Evolutionary conservation across 2,797 vertebrate species (phyloP).

Genomic region (Podarcis lilfordi): DNA sequence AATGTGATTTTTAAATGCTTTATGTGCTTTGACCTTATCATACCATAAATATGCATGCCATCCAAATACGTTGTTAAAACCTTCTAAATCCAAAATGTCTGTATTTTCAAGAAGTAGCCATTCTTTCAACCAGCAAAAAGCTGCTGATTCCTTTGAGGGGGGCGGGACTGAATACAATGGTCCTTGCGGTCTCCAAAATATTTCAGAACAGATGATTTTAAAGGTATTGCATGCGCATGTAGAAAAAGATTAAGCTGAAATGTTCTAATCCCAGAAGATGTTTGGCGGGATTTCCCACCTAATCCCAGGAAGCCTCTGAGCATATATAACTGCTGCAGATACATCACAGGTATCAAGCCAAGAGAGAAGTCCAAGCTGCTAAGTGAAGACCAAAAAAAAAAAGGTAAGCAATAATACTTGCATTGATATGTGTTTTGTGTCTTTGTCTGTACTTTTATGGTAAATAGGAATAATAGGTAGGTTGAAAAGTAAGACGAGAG

Average conservation of each 20-base stretch:
- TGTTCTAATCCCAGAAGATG: background rate
- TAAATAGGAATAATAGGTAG: background rate
- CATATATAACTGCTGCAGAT: background rate
- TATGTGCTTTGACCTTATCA: too few species aligned
- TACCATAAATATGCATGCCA: too few species aligned
- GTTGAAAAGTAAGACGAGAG: background rate
- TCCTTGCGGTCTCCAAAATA: background rate
- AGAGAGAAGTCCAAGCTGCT: background rate
- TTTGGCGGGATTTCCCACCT: background rate
- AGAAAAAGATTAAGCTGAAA: background rate
- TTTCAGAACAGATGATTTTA: background rate
- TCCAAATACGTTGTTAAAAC: too few species aligned
- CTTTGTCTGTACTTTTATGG: background rate
- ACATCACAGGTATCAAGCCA: background rate
- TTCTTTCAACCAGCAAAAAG: too few species aligned
- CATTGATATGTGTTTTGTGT: background rate
- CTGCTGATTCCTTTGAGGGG: too few species aligned
- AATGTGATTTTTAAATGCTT: too few species aligned
- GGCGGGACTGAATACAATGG: background rate
- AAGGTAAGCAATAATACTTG: background rate
- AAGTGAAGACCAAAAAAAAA: background rate
- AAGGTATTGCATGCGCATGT: background rate
- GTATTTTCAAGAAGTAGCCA: too few species aligned
- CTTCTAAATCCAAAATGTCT: too few species aligned
- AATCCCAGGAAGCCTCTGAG: constrained; percentile 3